Evolutionary conservation across 23 tunicate genomes (phyloP).

Genomic region (Ciona savignyi): DNA sequence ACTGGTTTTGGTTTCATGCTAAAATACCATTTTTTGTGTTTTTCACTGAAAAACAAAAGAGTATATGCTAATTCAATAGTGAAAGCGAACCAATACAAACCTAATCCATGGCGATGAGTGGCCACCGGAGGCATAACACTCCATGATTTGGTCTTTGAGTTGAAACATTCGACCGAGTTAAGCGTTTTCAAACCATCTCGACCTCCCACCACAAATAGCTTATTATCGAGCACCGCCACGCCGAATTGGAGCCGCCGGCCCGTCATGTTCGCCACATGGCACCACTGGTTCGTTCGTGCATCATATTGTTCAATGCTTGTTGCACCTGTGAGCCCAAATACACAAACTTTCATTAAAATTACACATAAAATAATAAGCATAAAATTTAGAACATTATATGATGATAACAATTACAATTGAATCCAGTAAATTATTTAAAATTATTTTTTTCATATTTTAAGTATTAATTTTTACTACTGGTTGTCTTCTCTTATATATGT

Average conservation of each 20-base stretch:
- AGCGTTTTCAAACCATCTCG: constrained; percentile 89
- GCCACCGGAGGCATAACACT: constrained; percentile 81
- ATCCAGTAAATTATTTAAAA: too few species aligned
- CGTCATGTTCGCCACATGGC: constrained; percentile 68
- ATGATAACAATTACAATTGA: too few species aligned
- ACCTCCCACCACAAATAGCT: constrained; percentile 78
- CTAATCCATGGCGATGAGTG: constrained; percentile 90
- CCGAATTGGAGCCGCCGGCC: constrained; percentile 91
- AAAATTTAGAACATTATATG: too few species aligned
- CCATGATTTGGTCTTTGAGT: constrained; percentile 69
- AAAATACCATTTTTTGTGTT: too few species aligned
- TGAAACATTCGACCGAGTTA: constrained; percentile 94
- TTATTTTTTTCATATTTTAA: too few species aligned
- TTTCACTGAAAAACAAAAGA: too few species aligned
- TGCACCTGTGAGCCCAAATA: constrained; percentile 42
- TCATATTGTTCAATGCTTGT: constrained; percentile 78
- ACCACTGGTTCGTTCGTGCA: constrained; percentile 52
- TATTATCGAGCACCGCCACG: constrained; percentile 78
- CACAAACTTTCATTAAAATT: too few species aligned
- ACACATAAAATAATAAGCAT: not conserved
- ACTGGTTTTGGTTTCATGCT: too few species aligned
- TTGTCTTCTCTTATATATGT: too few species aligned
- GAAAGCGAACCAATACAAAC: constrained; percentile 19
- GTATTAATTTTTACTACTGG: too few species aligned
- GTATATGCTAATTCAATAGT: too few species aligned